Percentiles rank a stretch among this genome's conserved stretches.
Conservation (phyloP, 1,140 invertebrate species). For the Brachionus asplanchnoidis region DNA sequence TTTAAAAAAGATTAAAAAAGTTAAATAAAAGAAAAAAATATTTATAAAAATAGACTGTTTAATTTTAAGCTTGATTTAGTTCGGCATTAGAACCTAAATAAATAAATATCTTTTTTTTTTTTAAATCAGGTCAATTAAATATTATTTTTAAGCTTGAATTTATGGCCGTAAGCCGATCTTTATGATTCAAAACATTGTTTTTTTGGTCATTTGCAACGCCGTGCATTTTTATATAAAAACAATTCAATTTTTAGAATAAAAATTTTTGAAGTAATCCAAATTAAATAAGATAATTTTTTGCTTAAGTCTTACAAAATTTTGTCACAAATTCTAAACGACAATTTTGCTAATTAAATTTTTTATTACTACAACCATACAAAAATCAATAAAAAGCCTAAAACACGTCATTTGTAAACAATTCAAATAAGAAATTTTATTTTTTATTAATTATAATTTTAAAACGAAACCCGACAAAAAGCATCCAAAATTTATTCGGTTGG, state of each 20-base stretch:
- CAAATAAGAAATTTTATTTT: background rate
- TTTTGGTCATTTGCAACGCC: background rate
- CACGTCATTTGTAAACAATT: background rate
- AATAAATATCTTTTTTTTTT: background rate
- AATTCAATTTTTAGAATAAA: background rate
- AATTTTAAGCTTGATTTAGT: background rate
- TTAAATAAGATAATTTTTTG: background rate
- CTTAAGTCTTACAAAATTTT: background rate
- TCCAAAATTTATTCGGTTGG: background rate
- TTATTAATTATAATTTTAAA: background rate
- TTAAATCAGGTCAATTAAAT: background rate
- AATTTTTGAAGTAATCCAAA: background rate
- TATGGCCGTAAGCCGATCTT: background rate
- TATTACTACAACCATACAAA: background rate
- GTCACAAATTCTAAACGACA: background rate
- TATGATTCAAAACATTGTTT: background rate
- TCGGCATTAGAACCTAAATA: background rate
- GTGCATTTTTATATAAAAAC: background rate
- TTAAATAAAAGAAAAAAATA: background rate
- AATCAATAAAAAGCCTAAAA: background rate
- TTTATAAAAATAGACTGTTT: background rate
- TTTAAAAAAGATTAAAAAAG: background rate
- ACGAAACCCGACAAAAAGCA: background rate
- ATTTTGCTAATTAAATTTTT: background rate
- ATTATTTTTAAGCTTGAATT: background rate